Conservation (phyloP, 2,797 vertebrate genomes). For the Lemur catta region DNA sequence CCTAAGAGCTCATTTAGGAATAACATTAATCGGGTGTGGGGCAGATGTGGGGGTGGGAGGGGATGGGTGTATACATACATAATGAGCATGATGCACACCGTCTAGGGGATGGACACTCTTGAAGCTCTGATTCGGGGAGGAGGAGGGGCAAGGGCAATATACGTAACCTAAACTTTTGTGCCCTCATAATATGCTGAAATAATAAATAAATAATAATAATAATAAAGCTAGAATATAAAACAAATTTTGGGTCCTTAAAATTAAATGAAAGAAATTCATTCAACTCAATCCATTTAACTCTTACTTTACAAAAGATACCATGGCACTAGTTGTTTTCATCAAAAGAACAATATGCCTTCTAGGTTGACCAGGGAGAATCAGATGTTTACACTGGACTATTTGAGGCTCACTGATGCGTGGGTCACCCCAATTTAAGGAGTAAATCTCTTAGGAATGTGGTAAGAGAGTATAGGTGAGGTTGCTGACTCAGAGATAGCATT, state of each 20-base stretch:
- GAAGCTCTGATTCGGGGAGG: no score
- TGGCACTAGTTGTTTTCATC: not conserved
- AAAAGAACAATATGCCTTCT: not conserved
- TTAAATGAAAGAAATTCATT: not conserved
- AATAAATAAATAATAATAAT: no score
- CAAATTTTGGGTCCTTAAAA: slow-evolving; percentile 12
- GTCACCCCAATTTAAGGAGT: not conserved
- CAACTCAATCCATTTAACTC: not conserved
- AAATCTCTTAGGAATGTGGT: not conserved
- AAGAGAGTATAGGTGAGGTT: not conserved
- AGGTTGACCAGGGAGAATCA: not conserved
- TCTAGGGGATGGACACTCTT: no score
- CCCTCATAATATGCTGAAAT: no score
- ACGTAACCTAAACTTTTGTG: no score
- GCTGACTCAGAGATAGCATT: not conserved
- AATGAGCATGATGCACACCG: no score
- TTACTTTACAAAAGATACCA: not conserved
- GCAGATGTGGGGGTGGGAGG: no score
- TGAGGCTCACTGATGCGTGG: not conserved
- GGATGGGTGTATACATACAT: no score
- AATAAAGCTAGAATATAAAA: not conserved
- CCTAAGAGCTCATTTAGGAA: no score
- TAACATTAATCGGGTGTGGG: no score
- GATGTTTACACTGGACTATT: not conserved
- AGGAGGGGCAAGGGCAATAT: no score